Percentiles rank a stretch among this genome's conserved stretches.
Evolutionary conservation across 2,797 vertebrate species (phyloP).

Genomic region (Micropoecilia bifurca): DNA sequence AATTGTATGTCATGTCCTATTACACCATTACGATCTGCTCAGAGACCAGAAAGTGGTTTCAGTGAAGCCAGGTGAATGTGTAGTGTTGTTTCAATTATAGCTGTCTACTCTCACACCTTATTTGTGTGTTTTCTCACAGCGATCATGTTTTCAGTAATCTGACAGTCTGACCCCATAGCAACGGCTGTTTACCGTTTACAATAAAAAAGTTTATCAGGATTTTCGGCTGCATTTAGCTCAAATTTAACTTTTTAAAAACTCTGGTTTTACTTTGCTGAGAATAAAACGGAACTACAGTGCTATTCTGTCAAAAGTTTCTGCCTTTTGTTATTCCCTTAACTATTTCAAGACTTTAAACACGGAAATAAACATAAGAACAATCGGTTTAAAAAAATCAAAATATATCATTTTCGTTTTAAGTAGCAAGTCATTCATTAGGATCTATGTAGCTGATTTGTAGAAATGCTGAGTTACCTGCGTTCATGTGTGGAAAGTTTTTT

Average conservation of each 20-base stretch:
- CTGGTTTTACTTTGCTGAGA: neutral
- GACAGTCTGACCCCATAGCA: neutral
- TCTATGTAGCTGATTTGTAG: slow-evolving; percentile 10
- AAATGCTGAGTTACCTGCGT: slow-evolving; percentile 12
- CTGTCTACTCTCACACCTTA: neutral
- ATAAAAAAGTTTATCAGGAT: neutral
- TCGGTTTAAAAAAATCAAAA: neutral
- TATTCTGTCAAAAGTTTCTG: neutral
- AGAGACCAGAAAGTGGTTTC: neutral
- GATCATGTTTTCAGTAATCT: neutral
- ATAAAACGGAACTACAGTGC: neutral
- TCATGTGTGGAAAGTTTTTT: slow-evolving; percentile 21
- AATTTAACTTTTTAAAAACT: neutral
- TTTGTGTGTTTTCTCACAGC: neutral
- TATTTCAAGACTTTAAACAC: neutral
- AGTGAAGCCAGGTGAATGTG: neutral
- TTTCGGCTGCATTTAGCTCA: neutral
- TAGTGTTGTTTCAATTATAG: neutral
- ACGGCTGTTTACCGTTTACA: neutral
- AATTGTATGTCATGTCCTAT: neutral
- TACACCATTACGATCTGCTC: neutral
- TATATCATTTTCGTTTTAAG: neutral
- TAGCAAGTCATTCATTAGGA: neutral
- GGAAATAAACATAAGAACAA: neutral
- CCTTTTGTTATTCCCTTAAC: neutral